Evolutionary conservation across 1,140 invertebrate species (phyloP).

Genomic region (Drosophila ercepeae): DNA sequence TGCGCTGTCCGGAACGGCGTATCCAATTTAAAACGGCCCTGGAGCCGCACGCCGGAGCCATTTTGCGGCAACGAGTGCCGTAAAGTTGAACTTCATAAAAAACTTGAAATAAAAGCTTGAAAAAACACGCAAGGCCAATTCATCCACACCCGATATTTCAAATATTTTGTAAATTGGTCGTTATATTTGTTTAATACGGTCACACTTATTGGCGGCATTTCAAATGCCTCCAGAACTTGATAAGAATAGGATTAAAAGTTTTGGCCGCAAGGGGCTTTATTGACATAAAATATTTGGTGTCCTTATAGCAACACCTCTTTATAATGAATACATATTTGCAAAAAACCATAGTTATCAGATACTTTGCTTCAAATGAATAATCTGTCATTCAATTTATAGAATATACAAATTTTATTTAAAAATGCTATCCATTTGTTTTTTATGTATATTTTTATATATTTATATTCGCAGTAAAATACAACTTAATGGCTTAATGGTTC

Average conservation of each 20-base stretch:
- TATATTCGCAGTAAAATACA: no score
- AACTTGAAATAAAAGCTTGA: constrained; percentile 48
- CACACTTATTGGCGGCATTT: constrained; percentile 6
- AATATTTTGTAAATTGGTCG: background rate
- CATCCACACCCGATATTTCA: background rate
- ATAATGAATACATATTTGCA: no score
- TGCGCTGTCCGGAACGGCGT: constrained; percentile 20
- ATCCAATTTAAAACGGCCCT: constrained; percentile 50
- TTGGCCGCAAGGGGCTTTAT: no score
- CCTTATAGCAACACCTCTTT: no score
- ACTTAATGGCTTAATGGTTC: background rate
- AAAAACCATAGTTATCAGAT: no score
- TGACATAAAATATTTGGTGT: no score
- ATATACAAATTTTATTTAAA: no score
- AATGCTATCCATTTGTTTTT: no score
- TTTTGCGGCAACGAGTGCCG: constrained; percentile 52
- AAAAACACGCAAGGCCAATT: constrained; percentile 25
- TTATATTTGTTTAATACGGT: background rate
- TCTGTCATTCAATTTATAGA: no score
- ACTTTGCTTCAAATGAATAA: no score
- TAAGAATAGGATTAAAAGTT: background rate
- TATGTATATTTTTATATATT: no score
- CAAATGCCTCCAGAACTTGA: background rate
- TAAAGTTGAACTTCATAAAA: constrained; percentile 23
- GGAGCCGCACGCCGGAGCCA: constrained; percentile 40